Conservation (phyloP, 2,113 vertebrate genomes). For the Cromileptes altivelis region DNA sequence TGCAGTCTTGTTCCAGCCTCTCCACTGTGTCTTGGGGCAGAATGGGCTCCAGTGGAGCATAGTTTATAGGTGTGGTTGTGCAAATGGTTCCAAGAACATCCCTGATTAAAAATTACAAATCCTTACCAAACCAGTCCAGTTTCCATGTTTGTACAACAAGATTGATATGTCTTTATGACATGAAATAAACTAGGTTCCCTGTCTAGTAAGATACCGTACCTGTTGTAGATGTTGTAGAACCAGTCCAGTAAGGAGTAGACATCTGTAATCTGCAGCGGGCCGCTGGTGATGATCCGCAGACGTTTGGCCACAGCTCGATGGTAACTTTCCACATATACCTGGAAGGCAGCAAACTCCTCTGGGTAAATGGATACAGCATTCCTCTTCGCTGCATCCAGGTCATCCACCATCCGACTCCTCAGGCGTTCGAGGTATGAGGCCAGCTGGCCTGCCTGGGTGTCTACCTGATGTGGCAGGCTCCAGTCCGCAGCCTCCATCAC, state of each 20-base stretch:
- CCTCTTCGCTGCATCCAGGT: constrained; percentile 86
- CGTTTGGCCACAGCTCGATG: constrained; percentile 88
- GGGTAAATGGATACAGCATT: constrained; percentile 91
- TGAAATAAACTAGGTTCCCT: neutral
- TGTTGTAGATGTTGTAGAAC: constrained; percentile 92
- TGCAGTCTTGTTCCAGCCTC: constrained; percentile 84
- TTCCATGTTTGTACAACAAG: neutral
- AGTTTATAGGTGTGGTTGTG: constrained; percentile 74
- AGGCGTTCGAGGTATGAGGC: constrained; percentile 85
- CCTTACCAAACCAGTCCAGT: neutral
- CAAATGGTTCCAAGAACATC: constrained; percentile 82
- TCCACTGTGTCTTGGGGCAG: constrained; percentile 81
- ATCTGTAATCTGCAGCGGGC: constrained; percentile 86
- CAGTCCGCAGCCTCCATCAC: constrained; percentile 86
- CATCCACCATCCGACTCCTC: constrained; percentile 85
- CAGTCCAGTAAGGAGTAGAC: constrained; percentile 92
- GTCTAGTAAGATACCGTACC: constrained; percentile 74
- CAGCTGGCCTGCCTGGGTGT: constrained; percentile 80
- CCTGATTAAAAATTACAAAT: constrained; percentile 55
- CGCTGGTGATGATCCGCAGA: constrained; percentile 80
- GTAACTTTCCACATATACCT: constrained; percentile 91
- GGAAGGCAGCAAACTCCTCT: constrained; percentile 86
- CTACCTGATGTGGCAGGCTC: constrained; percentile 84
- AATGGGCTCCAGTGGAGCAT: constrained; percentile 78
- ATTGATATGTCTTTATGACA: neutral